Evolutionary conservation across 1,140 invertebrate species (phyloP), one percentile per base, ranked within the genome.

Genomic region (Drosophila baimaii): DNA sequence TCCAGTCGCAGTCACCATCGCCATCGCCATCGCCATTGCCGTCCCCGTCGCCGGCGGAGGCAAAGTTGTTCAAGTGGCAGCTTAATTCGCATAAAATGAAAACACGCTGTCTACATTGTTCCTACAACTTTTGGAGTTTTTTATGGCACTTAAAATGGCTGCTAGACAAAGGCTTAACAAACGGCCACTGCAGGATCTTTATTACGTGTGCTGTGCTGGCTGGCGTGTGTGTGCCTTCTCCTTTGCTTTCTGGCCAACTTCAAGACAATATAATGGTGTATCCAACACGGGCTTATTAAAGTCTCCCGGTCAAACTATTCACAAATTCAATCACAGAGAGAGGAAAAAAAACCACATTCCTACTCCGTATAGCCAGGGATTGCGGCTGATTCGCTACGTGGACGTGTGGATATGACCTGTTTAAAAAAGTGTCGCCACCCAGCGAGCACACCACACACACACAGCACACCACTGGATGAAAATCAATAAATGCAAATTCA

Each of bases 61-160:
- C 78, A 90, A 90, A 83, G 84, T 89, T 89, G 81, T 90, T 89
- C 85, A 90, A 89, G 85, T 90, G 89, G 84, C 89, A 89, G 89
- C 89, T 90, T 91, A 90, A 90, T 85, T 90, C 89, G 89, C 89
- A 90, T 90, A 90, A 90, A 90, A 90, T 90, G 89, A 90, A 90
- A 90, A 90, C 89, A 90, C 89, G 89, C 83, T 90, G 89, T 90
- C 89, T 90, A 90, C 89, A 90, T 91, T 89, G 89, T 90, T 90
- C 84, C 83, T 89, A 91, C 89, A 90, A 90, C 90, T 90, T 90
- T 90, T 83, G 75, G 88, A 86, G 74, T 90, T 84, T 71, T 90
- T 90, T 90, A 90, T 89, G 71, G 81, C 81, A 83, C 84, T 88
- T 85, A 86, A 89, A 89, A 89, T 89, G 81, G 81, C 86, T 81